phyloP scores from a whole-genome alignment of 2,113 vertebrate species.

The Halichoerus grypus region DNA sequence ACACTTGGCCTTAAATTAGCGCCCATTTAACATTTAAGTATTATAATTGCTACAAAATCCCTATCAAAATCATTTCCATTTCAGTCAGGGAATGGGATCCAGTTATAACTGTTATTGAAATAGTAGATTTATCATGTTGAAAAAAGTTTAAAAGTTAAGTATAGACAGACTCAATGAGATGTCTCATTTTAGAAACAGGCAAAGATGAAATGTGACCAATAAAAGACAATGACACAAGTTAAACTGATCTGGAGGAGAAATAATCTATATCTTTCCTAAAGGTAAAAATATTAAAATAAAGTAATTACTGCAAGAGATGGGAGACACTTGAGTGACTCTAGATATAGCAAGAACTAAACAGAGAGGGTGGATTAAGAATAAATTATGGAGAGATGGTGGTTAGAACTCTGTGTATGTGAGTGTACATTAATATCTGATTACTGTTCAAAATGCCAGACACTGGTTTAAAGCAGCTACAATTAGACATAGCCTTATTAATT shows the following conservation, averaged over 20 bases:
- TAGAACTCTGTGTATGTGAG: slow-evolving; percentile 33
- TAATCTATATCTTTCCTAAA: slow-evolving; percentile 27
- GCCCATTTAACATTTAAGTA: not conserved
- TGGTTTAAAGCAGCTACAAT: slow-evolving; percentile 52
- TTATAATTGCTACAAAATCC: not conserved
- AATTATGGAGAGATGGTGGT: not conserved
- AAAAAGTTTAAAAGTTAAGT: not conserved
- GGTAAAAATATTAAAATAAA: slow-evolving; percentile 32
- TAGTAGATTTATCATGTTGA: not conserved
- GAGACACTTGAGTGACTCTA: not conserved
- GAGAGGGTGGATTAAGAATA: not conserved
- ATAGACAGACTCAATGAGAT: slow-evolving; percentile 15
- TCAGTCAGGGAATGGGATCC: not conserved
- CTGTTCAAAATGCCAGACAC: slow-evolving; percentile 61
- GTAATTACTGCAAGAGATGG: not conserved
- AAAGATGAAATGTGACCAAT: slow-evolving; percentile 17
- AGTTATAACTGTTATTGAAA: not conserved
- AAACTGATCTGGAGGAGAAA: slow-evolving; percentile 9
- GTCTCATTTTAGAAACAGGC: not conserved
- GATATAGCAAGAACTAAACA: slow-evolving; percentile 30
- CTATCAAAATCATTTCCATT: slow-evolving; percentile 2
- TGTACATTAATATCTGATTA: slow-evolving; percentile 60
- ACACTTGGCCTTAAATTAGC: not conserved
- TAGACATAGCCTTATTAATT: slow-evolving; percentile 72
- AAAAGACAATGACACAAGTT: slow-evolving; percentile 19